These are phyloP conservation scores for Drosophila bifasciata DNA, from an alignment of 1,140 invertebrate genomes.

Conservation along the genomic window DNA sequence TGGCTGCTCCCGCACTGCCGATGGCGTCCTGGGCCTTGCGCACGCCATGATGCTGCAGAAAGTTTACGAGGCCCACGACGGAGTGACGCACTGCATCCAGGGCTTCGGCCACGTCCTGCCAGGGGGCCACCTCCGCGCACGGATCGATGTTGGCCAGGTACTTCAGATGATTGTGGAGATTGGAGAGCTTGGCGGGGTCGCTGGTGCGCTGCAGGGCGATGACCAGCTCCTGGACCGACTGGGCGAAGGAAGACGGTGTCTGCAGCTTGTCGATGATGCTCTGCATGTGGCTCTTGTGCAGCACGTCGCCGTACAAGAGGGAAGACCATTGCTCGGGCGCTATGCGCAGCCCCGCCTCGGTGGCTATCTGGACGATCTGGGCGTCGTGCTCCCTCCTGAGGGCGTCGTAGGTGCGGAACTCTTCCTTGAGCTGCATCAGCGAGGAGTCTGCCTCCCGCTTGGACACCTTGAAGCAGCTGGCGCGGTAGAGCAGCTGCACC, in stretches of 20 bases:
- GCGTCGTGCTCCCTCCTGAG: constrained; percentile 97
- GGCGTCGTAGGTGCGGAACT: constrained; percentile 97
- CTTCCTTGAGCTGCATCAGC: constrained; percentile 99
- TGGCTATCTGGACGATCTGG: constrained; percentile 99
- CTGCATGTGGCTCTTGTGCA: constrained; percentile 99
- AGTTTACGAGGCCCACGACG: constrained; percentile 93
- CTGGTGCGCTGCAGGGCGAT: constrained; percentile 96
- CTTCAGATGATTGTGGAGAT: constrained; percentile 91
- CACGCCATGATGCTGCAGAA: constrained; percentile 92
- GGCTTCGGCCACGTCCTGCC: constrained; percentile 90
- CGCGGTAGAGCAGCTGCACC: constrained; percentile 98
- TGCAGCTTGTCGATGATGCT: constrained; percentile 98
- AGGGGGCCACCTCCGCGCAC: constrained; percentile 86
- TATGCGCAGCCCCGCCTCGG: constrained; percentile 97
- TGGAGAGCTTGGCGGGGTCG: constrained; percentile 93
- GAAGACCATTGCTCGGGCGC: constrained; percentile 99
- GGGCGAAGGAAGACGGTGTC: constrained; percentile 95
- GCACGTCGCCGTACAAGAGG: constrained; percentile 96
- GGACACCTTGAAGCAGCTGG: constrained; percentile 99
- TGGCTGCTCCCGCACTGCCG: constrained; percentile 80
- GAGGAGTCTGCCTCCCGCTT: constrained; percentile 99
- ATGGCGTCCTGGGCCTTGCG: constrained; percentile 86
- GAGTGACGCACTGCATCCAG: constrained; percentile 92
- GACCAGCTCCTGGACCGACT: constrained; percentile 95
- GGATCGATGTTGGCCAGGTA: constrained; percentile 94